Conservation (phyloP, 2,797 vertebrate genomes). For the Austrolebias charrua region DNA sequence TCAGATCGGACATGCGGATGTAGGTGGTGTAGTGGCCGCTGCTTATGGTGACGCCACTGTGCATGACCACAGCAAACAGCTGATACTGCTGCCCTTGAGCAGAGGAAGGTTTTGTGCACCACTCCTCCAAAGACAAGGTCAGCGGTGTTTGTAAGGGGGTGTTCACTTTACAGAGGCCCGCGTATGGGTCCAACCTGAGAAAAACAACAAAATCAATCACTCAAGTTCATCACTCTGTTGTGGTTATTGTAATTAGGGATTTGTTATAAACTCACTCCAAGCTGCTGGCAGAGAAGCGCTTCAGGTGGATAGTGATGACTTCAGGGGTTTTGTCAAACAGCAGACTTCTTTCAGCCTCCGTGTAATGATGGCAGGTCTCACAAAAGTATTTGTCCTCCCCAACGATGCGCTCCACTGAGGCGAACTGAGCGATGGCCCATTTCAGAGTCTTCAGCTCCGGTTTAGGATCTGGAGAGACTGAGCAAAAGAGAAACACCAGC, state of each 20-base stretch:
- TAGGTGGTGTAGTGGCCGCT: conserved; percentile 97
- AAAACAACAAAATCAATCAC: background rate
- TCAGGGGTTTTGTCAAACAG: conserved; percentile 97
- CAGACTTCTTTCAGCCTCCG: conserved; percentile 95
- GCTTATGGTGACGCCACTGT: conserved; percentile 96
- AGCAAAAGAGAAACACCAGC: background rate
- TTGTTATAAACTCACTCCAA: conserved; percentile 80
- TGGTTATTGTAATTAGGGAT: too few relatives aligned
- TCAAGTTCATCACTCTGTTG: too few relatives aligned
- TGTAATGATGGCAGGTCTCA: conserved; percentile 95
- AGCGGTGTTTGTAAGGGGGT: conserved; percentile 92
- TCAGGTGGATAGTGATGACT: conserved; percentile 96
- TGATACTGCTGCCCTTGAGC: conserved; percentile 81
- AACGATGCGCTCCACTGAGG: conserved; percentile 96
- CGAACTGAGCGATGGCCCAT: conserved; percentile 97
- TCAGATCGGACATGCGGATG: conserved; percentile 86
- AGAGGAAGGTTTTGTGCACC: conserved; percentile 85
- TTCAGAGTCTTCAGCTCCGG: conserved; percentile 91
- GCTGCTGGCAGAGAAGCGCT: conserved; percentile 95
- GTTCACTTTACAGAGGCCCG: conserved; percentile 95
- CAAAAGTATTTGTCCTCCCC: conserved; percentile 99
- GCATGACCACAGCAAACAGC: conserved; percentile 96
- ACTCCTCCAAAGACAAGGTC: conserved; percentile 89
- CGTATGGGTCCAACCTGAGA: conserved; percentile 89
- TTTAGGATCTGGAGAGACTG: conserved; percentile 97